Conservation (phyloP, 2,888 invertebrate genomes). For the Meta bourneti region DNA sequence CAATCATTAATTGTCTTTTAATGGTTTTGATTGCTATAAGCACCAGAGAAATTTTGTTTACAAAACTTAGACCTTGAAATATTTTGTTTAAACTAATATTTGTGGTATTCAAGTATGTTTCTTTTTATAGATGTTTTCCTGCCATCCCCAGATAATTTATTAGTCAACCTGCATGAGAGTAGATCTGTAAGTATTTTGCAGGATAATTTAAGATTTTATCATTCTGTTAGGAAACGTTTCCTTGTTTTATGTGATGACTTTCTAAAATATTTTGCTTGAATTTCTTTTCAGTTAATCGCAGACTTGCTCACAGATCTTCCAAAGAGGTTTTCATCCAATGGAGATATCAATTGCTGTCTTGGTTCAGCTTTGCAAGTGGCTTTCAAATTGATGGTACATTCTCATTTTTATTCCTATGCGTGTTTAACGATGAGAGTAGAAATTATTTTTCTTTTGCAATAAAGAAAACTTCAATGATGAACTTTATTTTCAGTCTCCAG, state of each 20-base stretch:
- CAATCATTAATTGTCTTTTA: no score
- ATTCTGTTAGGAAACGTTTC: background rate
- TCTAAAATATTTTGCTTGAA: background rate
- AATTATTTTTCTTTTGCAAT: background rate
- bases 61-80: no score
- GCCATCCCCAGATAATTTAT: conserved; percentile 94
- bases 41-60: no score
- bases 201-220: background rate
- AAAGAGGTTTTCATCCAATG: conserved; percentile 84
- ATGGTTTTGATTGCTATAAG: no score
- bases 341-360: conserved; percentile 89
- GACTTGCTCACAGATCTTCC: conserved; percentile 91
- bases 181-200: conserved; percentile 83
- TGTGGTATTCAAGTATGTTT: background rate
- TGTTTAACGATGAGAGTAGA: no score
- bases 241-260: background rate
- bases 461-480: background rate
- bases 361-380: conserved; percentile 96
- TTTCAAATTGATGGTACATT: conserved; percentile 90
- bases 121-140: conserved; percentile 90
- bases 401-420: background rate
- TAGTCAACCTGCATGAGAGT: conserved; percentile 94
- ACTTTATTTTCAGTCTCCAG: conserved; percentile 85
- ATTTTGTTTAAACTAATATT: no score
- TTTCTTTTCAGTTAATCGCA: conserved; percentile 82